These are phyloP conservation scores for Myoxocephalus aenaeus DNA, from an alignment of 2,797 vertebrate species.

Conservation along the genomic window DNA sequence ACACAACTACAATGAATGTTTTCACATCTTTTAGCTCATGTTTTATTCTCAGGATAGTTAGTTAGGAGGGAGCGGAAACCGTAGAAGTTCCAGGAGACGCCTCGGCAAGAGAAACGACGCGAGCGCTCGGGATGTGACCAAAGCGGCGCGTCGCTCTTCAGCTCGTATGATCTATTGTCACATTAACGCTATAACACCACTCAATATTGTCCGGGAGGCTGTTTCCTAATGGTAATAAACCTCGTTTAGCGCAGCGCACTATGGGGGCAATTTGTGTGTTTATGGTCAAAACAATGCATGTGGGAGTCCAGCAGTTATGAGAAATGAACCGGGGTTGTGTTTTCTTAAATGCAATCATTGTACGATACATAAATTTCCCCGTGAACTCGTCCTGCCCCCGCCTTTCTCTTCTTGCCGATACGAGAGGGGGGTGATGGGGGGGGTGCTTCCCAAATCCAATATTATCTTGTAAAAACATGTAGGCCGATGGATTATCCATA, in stretches of 20 bases:
- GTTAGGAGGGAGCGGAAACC: background rate
- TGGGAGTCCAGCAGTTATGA: constrained; percentile 54
- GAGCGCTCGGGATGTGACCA: background rate
- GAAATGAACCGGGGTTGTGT: constrained; percentile 49
- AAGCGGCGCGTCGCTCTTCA: constrained; percentile 24
- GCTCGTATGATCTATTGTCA: constrained; percentile 52
- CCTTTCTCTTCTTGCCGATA: constrained; percentile 17
- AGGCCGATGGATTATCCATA: constrained; percentile 70
- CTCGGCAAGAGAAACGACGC: background rate
- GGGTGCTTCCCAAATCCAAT: constrained; percentile 68
- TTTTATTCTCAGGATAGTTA: background rate
- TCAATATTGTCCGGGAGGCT: constrained; percentile 47
- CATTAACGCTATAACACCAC: constrained; percentile 48
- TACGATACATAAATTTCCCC: constrained; percentile 48
- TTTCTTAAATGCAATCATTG: constrained; percentile 67
- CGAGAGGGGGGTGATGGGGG: constrained; percentile 1
- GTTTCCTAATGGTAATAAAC: constrained; percentile 62
- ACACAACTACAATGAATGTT: background rate
- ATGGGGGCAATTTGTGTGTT: constrained; percentile 67
- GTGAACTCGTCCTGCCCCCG: constrained; percentile 24
- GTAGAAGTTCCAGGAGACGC: background rate
- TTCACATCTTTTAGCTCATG: background rate
- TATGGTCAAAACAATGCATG: constrained; percentile 56
- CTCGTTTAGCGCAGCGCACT: constrained; percentile 70
- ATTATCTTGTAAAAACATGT: constrained; percentile 74